Evolutionary conservation across 2,113 vertebrate genomes (phyloP).

Genomic region (Phyllostomus discolor): DNA sequence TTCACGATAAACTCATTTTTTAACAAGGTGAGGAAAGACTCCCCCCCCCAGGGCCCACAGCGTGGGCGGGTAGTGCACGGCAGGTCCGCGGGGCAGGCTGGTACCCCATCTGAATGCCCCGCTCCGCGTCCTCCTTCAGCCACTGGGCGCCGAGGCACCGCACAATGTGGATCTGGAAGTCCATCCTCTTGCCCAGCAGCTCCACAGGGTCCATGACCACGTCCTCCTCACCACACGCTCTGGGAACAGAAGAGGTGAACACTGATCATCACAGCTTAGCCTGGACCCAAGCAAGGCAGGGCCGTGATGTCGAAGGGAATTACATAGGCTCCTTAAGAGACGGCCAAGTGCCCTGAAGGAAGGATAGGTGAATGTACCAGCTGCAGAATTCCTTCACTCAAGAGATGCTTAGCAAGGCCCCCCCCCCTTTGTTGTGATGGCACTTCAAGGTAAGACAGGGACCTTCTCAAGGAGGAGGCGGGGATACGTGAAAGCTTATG

Average conservation of each 20-base stretch:
- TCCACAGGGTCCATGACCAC: conserved; percentile 88
- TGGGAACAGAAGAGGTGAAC: conserved; percentile 49
- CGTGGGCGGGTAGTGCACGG: too few species aligned
- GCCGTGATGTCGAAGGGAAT: not conserved
- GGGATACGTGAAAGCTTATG: not conserved
- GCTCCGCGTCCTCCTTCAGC: conserved; percentile 82
- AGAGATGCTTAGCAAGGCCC: not conserved
- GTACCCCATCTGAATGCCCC: conserved; percentile 89
- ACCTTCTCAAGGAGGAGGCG: not conserved
- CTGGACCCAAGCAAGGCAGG: not conserved
- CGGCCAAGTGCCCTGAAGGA: not conserved
- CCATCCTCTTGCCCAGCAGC: conserved; percentile 84
- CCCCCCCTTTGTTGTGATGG: too few species aligned
- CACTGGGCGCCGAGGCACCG: conserved; percentile 87
- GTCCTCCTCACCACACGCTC: conserved; percentile 84
- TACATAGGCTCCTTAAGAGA: not conserved
- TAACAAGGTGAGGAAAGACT: not conserved
- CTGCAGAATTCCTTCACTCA: not conserved
- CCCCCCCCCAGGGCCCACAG: not conserved
- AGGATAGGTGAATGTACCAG: not conserved
- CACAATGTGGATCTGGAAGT: conserved; percentile 86
- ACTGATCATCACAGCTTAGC: not conserved
- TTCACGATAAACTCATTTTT: not conserved
- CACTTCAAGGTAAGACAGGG: not conserved
- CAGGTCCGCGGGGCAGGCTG: rapidly evolving